Conservation (phyloP, 1,140 invertebrate species). For the Scylla paramamosain region DNA sequence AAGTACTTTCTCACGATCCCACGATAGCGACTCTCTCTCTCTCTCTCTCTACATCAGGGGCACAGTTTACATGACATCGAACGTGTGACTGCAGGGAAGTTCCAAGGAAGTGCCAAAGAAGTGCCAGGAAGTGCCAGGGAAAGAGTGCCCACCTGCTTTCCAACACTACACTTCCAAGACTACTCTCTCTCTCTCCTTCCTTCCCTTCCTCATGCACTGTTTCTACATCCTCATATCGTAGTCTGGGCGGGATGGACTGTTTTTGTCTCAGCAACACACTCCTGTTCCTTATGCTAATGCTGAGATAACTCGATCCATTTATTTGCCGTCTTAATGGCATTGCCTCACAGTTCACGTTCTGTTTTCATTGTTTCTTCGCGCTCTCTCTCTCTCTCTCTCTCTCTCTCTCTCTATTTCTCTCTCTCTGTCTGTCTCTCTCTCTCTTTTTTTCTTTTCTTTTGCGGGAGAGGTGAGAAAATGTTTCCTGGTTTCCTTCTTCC, state of each 20-base stretch:
- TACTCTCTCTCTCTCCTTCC: background rate
- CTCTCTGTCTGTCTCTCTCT: background rate
- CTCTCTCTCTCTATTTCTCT: background rate
- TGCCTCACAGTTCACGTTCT: background rate
- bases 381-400: conserved; percentile 14
- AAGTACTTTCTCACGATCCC: no score
- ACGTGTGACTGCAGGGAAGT: no score
- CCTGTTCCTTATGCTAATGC: background rate
- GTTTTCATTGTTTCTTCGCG: background rate
- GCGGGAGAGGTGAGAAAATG: no score
- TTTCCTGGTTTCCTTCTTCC: background rate
- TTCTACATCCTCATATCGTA: background rate
- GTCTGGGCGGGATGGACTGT: no score
- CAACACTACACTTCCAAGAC: no score
- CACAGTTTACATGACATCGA: no score
- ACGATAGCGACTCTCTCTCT: no score
- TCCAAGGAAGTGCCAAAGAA: no score
- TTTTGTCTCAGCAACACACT: background rate
- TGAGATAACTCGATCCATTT: background rate
- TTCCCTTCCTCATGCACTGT: background rate
- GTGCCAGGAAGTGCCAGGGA: no score
- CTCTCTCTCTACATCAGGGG: no score
- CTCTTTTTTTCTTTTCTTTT: background rate
- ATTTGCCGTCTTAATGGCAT: background rate
- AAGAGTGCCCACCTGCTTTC: no score